These are phyloP conservation scores for Hoplostethus atlanticus DNA, from an alignment of 2,797 vertebrate genomes.

Conservation along the genomic window DNA sequence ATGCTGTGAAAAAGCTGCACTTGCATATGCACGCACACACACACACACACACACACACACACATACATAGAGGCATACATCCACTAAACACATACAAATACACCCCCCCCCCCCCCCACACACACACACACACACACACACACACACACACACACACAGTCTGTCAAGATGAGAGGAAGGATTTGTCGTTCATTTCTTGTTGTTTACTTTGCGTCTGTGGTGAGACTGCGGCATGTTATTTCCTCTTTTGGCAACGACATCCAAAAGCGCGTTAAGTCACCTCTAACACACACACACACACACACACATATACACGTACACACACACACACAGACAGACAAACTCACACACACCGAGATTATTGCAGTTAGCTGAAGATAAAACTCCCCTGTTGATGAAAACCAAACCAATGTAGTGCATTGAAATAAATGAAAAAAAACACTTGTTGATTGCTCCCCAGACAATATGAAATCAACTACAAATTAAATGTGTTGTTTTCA, in stretches of 20 bases:
- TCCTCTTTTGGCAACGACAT: background rate
- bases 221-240: background rate
- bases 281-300: background rate
- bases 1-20: slow-evolving; percentile 20
- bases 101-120: background rate
- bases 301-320: background rate
- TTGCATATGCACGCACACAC: background rate
- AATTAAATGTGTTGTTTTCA: no score
- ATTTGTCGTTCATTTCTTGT: background rate
- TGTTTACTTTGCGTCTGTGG: background rate
- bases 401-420: no score
- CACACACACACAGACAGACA: background rate
- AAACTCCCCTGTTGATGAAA: no score
- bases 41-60: background rate
- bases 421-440: no score
- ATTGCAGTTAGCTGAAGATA: background rate
- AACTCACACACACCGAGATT: background rate
- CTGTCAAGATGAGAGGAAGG: background rate
- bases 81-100: no score
- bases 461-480: no score
- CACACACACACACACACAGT: slow-evolving; percentile 9
- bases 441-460: no score
- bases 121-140: background rate
- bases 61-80: background rate
- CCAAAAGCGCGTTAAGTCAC: background rate